Evolutionary conservation across 2,113 vertebrate species (phyloP), one percentile per base, ranked within the genome.

Genomic region (Tretioscincus oriximinensis): DNA sequence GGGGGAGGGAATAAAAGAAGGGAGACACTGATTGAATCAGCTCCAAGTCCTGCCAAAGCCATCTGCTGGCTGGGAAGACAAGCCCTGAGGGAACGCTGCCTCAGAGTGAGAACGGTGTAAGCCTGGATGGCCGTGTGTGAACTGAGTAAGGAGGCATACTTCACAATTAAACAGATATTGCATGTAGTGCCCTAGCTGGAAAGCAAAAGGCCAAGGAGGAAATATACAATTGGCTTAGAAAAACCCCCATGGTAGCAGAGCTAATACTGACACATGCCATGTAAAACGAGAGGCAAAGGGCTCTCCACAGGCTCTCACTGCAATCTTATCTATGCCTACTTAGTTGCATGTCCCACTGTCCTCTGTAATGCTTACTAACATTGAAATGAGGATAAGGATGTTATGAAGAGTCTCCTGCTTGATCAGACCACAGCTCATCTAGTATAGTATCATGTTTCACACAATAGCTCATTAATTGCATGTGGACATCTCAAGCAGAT

Each of bases 1-100:
- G 26, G 54, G n/a, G 54, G 18, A 58, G 73, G 54, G 54, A 58
- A 18, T 58, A 12, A 58, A 58, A 58, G 54, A 58, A 58, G 54
- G 16, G 51, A 47, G 66, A 76, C 31, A 5, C n/a, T 26, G 73
- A 70, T 63, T 81, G 80, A 82, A 76, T 63, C 21, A n/a, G 66
- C 66, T 70, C 41, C 21, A 9, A 76, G 66, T 76, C 73, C 54
- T 76, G 66, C 54, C 51, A 68, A 68, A 82, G 54, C 80, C 80
- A 76, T 76, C 80, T 70, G 73, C 73, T 70, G 54, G 41, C 35
- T 70, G 35, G 2, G 12, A 73, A 76, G 73, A 76, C 66, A 68
- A 76, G 80, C 66, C 66, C 51, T 61, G 74, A 24, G 73, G 73
- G 65, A 47, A 76, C 10, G n/a, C 31, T 14, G 54, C 72, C n/a